Percentiles rank a stretch among this genome's conserved stretches.
phyloP scores from a whole-genome alignment of 1,140 invertebrate species.

The Pararge aegeria region DNA sequence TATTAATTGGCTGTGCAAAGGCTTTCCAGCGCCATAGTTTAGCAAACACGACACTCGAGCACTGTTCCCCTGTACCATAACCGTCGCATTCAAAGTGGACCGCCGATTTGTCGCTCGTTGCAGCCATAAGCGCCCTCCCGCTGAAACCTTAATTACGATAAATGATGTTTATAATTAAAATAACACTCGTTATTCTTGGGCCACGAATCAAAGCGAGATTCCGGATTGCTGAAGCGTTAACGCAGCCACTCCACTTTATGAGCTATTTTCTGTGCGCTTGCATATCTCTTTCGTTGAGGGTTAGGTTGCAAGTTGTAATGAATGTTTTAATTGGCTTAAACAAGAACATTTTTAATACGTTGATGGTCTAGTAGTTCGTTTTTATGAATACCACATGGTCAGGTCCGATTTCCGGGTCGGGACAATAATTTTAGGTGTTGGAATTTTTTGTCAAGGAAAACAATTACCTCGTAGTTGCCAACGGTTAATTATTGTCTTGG shows the following conservation, averaged over 20 bases:
- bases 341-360: too few relatives aligned
- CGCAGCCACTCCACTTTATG: slow-evolving; percentile 54
- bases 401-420: too few relatives aligned
- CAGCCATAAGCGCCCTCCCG: slow-evolving; percentile 46
- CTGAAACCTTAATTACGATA: slow-evolving; percentile 70
- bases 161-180: slow-evolving; percentile 78
- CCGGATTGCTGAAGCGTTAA: slow-evolving; percentile 54
- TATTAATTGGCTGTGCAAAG: slow-evolving; percentile 49
- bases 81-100: slow-evolving; percentile 54
- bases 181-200: slow-evolving; percentile 58
- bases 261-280: slow-evolving; percentile 45
- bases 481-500: too few relatives aligned
- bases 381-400: too few relatives aligned
- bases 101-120: slow-evolving; percentile 55
- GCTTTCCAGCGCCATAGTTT: slow-evolving; percentile 47
- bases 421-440: too few relatives aligned
- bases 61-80: slow-evolving; percentile 49
- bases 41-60: slow-evolving; percentile 52
- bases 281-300: slow-evolving; percentile 46
- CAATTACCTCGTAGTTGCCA: too few relatives aligned
- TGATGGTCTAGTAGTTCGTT: not conserved
- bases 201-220: slow-evolving; percentile 59
- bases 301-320: slow-evolving; percentile 17
- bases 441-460: too few relatives aligned
- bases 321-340: slow-evolving; percentile 10